Evolutionary conservation across 53 echinoderm and acorn worm species (phyloP).

Genomic region (Glandiceps talaboti): DNA sequence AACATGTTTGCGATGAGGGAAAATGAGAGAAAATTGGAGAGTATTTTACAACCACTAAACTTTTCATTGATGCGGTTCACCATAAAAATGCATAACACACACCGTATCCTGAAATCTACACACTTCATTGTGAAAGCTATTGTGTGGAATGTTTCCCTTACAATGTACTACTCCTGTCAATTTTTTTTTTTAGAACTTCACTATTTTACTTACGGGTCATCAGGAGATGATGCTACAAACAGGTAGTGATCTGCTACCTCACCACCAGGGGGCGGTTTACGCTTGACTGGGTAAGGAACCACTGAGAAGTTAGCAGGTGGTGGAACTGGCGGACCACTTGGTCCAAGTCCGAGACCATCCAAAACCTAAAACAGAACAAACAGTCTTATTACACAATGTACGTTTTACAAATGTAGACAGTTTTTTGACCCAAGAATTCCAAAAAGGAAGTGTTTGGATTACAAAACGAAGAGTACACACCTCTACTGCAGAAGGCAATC

Average conservation of each 20-base stretch:
- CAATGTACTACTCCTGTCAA: too few species aligned
- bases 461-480: constrained; percentile 16
- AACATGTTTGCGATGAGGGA: not conserved
- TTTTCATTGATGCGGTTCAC: not conserved
- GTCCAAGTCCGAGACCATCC: constrained; percentile 84
- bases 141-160: too few species aligned
- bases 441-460: too few species aligned
- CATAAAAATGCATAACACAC: too few species aligned
- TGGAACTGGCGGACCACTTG: constrained; percentile 91
- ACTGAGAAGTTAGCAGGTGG: constrained; percentile 90
- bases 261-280: constrained; percentile 71
- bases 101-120: too few species aligned
- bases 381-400: too few species aligned
- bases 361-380: constrained; percentile 41
- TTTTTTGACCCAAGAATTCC: too few species aligned
- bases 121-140: too few species aligned
- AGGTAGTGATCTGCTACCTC: constrained; percentile 66
- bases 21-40: not conserved
- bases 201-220: constrained; percentile 97
- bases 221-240: constrained; percentile 85
- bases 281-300: constrained; percentile 89
- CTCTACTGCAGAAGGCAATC: constrained; percentile 63
- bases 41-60: not conserved
- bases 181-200: not conserved
- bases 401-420: too few species aligned